Evolutionary conservation across 92 coral and sea anemone genomes (phyloP), one percentile per base, ranked within the genome.

Genomic region (Meandrina meandrites): DNA sequence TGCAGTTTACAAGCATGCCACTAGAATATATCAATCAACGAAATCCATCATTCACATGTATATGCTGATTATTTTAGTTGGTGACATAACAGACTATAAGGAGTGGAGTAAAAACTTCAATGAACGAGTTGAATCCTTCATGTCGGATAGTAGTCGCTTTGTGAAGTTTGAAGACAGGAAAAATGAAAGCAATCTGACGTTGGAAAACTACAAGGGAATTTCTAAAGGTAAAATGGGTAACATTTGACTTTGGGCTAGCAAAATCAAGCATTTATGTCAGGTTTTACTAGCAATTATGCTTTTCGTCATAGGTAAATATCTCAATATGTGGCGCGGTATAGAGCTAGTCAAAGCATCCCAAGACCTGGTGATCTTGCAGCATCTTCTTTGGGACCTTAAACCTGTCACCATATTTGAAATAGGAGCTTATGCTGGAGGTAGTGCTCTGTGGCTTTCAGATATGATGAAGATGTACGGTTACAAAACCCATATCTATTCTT

Each of bases 401-500:
- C 64, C 64, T 57, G 64, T n/a, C 64, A 57, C 64, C 28, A 21
- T 60, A 22, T 60, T 60, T 60, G 68, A 60, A 7, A 60, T 60
- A 60, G 28, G 68, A 5, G 27, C 68, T 4, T 60, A 60, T 5
- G 68, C 68, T 60, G 68, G 30, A 21, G 28, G 67, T 3, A 60
- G 67, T 60, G 67, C 67, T 60, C 67, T 24, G 28, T 60, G 68
- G 68, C 30, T 24, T 24, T 60, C 68, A 6, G 68, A 60, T 60
- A 24, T 60, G 9, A 60, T 60, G 68, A 60, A 60, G 30, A 60
- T 60, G 30, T 60, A 24, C 68, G 70, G 69, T n/a, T 62, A 22
- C 31, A 62, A 62, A 62, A 62, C 69, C 69, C 69, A 62, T n/a
- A n/a, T 62, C 30, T 62, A 62, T 32, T 62, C 69, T 62, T 62